Evolutionary conservation across 2,113 vertebrate species (phyloP).

Genomic region (Proterorhinus semilunaris): DNA sequence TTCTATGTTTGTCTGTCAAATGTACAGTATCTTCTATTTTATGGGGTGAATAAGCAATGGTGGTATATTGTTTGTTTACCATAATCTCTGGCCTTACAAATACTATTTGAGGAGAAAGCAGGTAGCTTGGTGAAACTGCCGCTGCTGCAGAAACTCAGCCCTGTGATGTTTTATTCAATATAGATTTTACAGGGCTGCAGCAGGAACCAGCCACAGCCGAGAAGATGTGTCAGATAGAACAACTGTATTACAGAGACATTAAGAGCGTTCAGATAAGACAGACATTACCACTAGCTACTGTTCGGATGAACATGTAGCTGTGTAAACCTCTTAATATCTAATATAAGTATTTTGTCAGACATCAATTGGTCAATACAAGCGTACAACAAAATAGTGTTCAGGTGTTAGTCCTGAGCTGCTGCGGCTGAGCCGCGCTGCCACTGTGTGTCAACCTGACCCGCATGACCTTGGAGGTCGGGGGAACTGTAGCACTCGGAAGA

Average conservation of each 20-base stretch:
- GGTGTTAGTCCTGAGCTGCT: no score
- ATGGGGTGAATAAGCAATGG: neutral
- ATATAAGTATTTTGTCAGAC: neutral
- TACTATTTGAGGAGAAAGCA: neutral
- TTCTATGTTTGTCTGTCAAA: no score
- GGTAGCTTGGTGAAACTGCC: conserved; percentile 9
- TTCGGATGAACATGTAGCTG: neutral
- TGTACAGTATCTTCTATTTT: no score
- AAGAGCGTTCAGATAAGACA: conserved; percentile 35
- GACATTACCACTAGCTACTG: conserved; percentile 22
- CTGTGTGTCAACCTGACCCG: no score
- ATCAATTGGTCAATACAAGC: neutral
- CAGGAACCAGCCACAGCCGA: conserved; percentile 5
- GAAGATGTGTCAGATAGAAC: conserved; percentile 35
- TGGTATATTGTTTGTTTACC: no score
- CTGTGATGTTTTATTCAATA: neutral
- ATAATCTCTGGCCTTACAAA: neutral
- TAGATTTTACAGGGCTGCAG: conserved; percentile 11
- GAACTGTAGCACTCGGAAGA: no score
- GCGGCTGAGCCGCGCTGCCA: no score
- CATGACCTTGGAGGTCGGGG: no score
- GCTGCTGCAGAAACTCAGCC: conserved; percentile 1
- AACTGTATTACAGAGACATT: conserved; percentile 56
- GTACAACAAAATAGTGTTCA: no score
- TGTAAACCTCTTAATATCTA: neutral